Base-by-base conservation (phyloP, 2,113 vertebrate genomes). In the Urocolius indicus region DNA sequence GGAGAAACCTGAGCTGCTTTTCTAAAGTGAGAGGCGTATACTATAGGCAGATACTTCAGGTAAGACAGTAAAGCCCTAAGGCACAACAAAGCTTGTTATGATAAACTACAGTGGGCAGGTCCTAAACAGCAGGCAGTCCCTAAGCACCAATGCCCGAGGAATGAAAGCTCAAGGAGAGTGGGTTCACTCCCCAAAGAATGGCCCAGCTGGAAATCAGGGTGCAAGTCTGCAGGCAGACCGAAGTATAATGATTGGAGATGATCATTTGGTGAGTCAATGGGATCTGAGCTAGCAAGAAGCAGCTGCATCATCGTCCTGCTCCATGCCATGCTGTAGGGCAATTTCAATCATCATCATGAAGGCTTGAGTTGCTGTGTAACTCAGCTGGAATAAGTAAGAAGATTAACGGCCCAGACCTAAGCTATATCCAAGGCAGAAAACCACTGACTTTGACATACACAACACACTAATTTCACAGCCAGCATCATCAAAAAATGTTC, bases 401-500 rank as follows among this genome's bases (percentile, higher is more conserved):
- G 76, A 90, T 93, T 93, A 93, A 94, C 68, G 90, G 90, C 88
- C 91, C 92, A 74, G 48, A 83, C 87, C 85, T 92, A 81, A 90
- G 93, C 89, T 54, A 74, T 89, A 49, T 57, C 81, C 91, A 48
- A 95, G 68, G 74, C 81, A 90, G 90, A 96, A 94, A 95, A 81
- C 22, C 79, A 92, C 87, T 63, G 72, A 58, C 66, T 95, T 87
- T 54, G 75, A 96, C 93, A 87, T 49, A 93, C 74, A 79, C 73
- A 74, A 30, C 75, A 94, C 84, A 93, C 27, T 58, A 94, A 91
- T 80, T 94, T 96, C 87, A 97, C 76, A 94, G 95, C 79, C 90
- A 96, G 85, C 84, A 95, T 57, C 86, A 78, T 72, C 88, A 90
- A 1, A 0, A 75, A 76, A 90, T 38, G 83, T 93, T 97, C 80